Evolutionary conservation across 2,113 vertebrate genomes (phyloP).

Genomic region (Danio rerio): GRCz12tu NC_133177.1:57825501-57826000

Average conservation of each 20-base stretch:
- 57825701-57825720: neutral
- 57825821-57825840: neutral
- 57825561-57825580: neutral
- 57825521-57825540: too few relatives aligned
- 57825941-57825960: too few relatives aligned
- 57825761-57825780: neutral
- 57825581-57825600: conserved; percentile 11
- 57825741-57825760: neutral
- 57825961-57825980: too few relatives aligned
- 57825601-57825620: neutral
- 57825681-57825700: neutral
- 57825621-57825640: neutral
- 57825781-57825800: neutral
- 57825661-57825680: conserved; percentile 7
- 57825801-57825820: neutral
- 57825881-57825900: neutral
- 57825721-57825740: neutral
- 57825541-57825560: neutral
- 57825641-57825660: conserved; percentile 7
- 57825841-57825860: neutral
- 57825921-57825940: too few relatives aligned
- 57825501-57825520: too few relatives aligned
- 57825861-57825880: neutral
- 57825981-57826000: too few relatives aligned
- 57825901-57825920: too few relatives aligned